These are phyloP conservation scores for Laticauda laticaudata DNA, from an alignment of 2,113 vertebrate genomes.

Conservation along the genomic window DNA sequence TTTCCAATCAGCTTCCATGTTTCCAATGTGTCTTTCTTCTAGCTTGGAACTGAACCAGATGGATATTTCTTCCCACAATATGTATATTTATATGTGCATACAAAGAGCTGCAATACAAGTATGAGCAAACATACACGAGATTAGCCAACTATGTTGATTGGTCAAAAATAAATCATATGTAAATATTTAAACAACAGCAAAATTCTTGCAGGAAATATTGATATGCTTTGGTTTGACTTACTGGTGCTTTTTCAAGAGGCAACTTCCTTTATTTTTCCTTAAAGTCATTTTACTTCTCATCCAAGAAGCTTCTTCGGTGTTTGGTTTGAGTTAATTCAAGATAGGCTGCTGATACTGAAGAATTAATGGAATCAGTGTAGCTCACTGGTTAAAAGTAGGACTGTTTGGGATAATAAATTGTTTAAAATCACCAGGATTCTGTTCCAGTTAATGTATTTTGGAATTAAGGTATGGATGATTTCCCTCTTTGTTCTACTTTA, in stretches of 20 bases:
- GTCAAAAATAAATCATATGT: neutral
- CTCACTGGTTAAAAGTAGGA: neutral
- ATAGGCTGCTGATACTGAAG: neutral
- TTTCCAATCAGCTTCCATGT: too few relatives aligned
- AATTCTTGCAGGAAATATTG: neutral
- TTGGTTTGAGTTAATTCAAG: neutral
- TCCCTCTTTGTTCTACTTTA: neutral
- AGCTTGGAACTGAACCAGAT: too few relatives aligned
- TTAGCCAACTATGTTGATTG: neutral
- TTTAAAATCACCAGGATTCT: neutral
- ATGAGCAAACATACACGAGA: neutral
- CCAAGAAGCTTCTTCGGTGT: neutral
- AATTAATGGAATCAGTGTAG: neutral
- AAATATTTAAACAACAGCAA: neutral
- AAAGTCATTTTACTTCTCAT: neutral
- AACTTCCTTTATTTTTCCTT: neutral
- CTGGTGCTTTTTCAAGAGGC: neutral
- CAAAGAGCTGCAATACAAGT: neutral
- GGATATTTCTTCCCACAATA: neutral
- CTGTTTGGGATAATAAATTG: neutral
- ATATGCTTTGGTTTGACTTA: neutral
- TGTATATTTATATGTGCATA: neutral
- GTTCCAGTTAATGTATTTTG: neutral
- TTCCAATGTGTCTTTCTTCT: too few relatives aligned
- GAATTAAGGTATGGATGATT: rapidly evolving